Percentiles rank a stretch among this genome's conserved stretches.
Evolutionary conservation across 2,888 invertebrate species (phyloP).

Genomic region (Aspidapion aeneum): DNA sequence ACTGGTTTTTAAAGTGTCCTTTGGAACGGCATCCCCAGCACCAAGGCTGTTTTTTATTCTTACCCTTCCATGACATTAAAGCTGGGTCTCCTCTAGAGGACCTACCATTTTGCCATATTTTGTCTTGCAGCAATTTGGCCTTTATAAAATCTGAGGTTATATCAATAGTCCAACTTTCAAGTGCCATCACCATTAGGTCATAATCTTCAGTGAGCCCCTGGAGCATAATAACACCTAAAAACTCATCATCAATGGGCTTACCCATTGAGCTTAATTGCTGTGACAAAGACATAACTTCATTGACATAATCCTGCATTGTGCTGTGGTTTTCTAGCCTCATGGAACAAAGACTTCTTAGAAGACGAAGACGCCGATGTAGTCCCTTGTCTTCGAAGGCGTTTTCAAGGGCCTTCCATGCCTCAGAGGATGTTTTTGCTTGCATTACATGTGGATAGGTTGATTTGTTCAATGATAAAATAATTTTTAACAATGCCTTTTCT

Average conservation of each 20-base stretch:
- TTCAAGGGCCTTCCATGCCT: conserved; percentile 26
- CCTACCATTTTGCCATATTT: conserved; percentile 18
- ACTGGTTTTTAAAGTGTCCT: conserved; percentile 21
- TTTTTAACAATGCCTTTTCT: conserved; percentile 21
- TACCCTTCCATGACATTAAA: conserved; percentile 7
- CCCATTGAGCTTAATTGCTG: conserved; percentile 17
- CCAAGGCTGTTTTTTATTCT: conserved; percentile 16
- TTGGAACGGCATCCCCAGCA: conserved; percentile 20
- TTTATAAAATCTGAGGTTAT: conserved; percentile 24
- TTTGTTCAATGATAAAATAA: conserved; percentile 25
- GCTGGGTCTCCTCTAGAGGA: conserved; percentile 13
- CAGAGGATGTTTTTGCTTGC: conserved; percentile 20
- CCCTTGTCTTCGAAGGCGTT: conserved; percentile 27
- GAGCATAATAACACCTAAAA: conserved; percentile 24
- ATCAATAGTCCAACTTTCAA: conserved; percentile 19
- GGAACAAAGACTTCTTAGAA: conserved; percentile 16
- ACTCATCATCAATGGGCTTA: conserved; percentile 21
- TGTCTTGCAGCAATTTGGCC: conserved; percentile 24
- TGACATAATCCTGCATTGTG: conserved; percentile 26
- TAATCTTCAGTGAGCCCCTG: conserved; percentile 17
- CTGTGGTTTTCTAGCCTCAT: conserved; percentile 13
- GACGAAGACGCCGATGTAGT: conserved; percentile 12
- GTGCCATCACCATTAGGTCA: conserved; percentile 15
- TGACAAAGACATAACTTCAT: conserved; percentile 22
- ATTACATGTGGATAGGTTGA: conserved; percentile 24